Base-by-base conservation (phyloP, 2,888 invertebrate genomes). In the Agrotis exclamationis region DNA sequence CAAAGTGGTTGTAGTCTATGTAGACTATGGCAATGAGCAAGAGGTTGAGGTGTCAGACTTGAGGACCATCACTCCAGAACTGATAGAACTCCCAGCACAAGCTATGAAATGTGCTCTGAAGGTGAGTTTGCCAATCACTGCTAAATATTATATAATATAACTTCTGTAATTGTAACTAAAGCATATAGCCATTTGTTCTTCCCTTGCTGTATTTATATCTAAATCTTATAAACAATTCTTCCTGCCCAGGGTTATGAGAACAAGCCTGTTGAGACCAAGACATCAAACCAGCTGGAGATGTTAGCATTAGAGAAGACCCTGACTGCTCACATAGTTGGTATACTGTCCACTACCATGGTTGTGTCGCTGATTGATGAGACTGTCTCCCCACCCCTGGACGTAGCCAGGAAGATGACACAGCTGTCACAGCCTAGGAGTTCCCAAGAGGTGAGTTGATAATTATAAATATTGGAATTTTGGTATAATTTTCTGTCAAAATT, bases 11-110 rank as follows among this genome's bases (percentile, higher is more conserved):
- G 98, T 99, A 1, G 96, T 97, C 3, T 99, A 99, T 94, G 98
- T 99, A 20, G 99, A 99, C 95, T 99, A 98, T 94, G 99, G 99
- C 9, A 99, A 99, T 93, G 98, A 98, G 87, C 99, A 99, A 89
- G 96, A 96, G n/a, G 97, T 99, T 1, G 92, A 96, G 11, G 90
- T 96, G 1, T 93, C 96, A 16, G 93, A 97, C 50, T 91, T 98
- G 44, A 97, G 97, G 74, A 94, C 96, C 28, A 97, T 98, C 33
- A 97, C 97, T 6, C 96, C 97, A 6, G 97, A 97, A 67, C 95
- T 97, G 77, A 94, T 98, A 6, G 96, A 94, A 79, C 93, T 98
- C 70, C 97, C 97, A 22, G 97, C 97, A 3, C 98, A 98, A 92
- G 98, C 98, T 0, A 96, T 98, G 83, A 97, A 97, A 88, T 98